phyloP scores from a whole-genome alignment of 2,113 vertebrate genomes.

The Tauraco erythrolophus region DNA sequence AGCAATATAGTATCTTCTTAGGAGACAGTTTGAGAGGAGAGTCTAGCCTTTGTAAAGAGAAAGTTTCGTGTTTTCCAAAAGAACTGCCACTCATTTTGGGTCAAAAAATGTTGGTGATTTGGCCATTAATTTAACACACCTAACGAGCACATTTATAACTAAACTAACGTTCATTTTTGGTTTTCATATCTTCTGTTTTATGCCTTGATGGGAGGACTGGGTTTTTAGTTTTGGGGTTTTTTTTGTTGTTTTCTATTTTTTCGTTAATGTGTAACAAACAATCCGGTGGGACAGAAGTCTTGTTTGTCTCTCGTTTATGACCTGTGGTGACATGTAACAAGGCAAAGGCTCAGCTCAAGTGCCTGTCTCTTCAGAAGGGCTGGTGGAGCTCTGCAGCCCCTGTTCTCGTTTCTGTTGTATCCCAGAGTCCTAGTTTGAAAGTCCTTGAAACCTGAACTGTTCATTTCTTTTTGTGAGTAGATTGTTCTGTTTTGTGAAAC shows the following conservation, averaged over 20 bases:
- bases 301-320: conserved; percentile 76
- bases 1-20: conserved; percentile 3
- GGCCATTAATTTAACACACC: conserved; percentile 66
- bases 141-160: conserved; percentile 53
- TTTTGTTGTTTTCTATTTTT: conserved; percentile 25
- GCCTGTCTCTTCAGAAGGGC: conserved; percentile 13
- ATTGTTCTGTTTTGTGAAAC: conserved; percentile 43
- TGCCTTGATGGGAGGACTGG: conserved; percentile 68
- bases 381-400: conserved; percentile 14
- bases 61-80: conserved; percentile 46
- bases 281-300: conserved; percentile 55
- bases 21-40: neutral
- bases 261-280: conserved; percentile 74
- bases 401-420: conserved; percentile 56
- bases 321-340: conserved; percentile 53
- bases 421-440: conserved; percentile 33
- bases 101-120: conserved; percentile 55
- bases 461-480: conserved; percentile 55
- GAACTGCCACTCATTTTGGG: conserved; percentile 56
- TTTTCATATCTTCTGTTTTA: conserved; percentile 76
- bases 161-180: conserved; percentile 72
- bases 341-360: conserved; percentile 30
- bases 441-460: conserved; percentile 60
- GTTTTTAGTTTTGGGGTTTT: conserved; percentile 59
- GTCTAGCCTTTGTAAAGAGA: conserved; percentile 32